Evolutionary conservation across 2,113 vertebrate species (phyloP).

Genomic region (Cephalopterus ornatus): DNA sequence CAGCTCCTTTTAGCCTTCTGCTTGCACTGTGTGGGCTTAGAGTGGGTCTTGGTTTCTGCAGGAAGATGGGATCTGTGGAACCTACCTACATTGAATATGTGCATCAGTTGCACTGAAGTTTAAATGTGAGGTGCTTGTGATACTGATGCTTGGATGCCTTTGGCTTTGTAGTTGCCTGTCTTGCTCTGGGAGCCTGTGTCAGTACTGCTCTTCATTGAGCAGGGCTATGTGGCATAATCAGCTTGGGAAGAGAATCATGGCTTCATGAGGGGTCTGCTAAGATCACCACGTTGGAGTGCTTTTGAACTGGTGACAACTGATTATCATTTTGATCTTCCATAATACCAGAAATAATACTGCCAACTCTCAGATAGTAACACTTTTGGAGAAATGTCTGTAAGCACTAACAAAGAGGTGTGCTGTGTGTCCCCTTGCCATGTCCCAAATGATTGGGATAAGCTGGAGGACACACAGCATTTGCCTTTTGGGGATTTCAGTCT

Average conservation of each 20-base stretch:
- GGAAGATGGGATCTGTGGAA: not conserved
- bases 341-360: not conserved
- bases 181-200: not conserved
- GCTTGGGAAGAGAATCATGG: not conserved
- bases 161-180: not conserved
- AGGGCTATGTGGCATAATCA: not conserved
- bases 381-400: not conserved
- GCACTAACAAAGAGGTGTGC: not conserved
- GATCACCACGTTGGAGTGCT: not conserved
- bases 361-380: not conserved
- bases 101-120: not conserved
- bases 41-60: not conserved
- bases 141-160: not conserved
- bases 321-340: not conserved
- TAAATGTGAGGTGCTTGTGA: not conserved
- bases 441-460: rapidly evolving
- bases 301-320: not conserved
- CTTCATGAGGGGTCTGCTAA: not conserved
- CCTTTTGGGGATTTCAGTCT: not conserved
- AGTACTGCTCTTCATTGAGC: not conserved
- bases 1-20: not conserved
- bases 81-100: not conserved
- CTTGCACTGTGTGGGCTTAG: not conserved
- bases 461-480: not conserved
- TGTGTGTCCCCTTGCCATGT: not conserved